Conservation (phyloP, 1,140 invertebrate species). For the Calliopsis andreniformis region DNA sequence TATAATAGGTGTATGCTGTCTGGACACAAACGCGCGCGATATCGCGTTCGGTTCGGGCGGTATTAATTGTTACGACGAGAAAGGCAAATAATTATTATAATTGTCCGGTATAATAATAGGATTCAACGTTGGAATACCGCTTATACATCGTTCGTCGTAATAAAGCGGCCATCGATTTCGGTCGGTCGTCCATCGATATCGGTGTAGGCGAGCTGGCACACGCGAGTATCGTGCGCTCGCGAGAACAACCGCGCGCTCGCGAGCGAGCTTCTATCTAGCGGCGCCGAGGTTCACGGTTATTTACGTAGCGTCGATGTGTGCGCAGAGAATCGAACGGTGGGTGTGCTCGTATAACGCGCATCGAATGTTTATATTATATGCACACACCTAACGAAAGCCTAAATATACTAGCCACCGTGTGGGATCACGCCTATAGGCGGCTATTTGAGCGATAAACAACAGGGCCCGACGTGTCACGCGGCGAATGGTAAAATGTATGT, state of each 20-base stretch:
- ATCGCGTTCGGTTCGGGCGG: constrained; percentile 67
- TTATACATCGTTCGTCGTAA: constrained; percentile 71
- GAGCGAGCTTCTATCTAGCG: neutral
- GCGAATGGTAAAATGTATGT: constrained; percentile 68
- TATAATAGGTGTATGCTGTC: constrained; percentile 28
- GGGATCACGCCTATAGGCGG: constrained; percentile 66
- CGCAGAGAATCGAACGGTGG: neutral
- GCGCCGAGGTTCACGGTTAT: constrained; percentile 40
- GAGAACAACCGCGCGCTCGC: neutral
- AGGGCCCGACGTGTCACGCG: constrained; percentile 64
- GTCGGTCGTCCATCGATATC: constrained; percentile 65
- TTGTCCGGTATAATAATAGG: constrained; percentile 79
- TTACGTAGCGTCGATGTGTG: constrained; percentile 36
- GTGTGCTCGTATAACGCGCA: constrained; percentile 56
- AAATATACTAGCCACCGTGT: constrained; percentile 67
- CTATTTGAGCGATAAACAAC: constrained; percentile 70
- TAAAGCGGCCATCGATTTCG: constrained; percentile 75
- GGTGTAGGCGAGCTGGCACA: constrained; percentile 37
- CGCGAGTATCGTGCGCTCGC: constrained; percentile 20
- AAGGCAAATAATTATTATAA: constrained; percentile 82
- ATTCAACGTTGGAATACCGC: constrained; percentile 69
- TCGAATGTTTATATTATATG: constrained; percentile 68
- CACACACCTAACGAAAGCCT: constrained; percentile 67
- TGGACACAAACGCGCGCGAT: constrained; percentile 52
- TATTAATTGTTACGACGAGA: constrained; percentile 80